A percentile compares a stretch with the other conserved stretches of the same genome.
Evolutionary conservation across 2,888 invertebrate genomes (phyloP).

Genomic region (Ormyrus thymus): DNA sequence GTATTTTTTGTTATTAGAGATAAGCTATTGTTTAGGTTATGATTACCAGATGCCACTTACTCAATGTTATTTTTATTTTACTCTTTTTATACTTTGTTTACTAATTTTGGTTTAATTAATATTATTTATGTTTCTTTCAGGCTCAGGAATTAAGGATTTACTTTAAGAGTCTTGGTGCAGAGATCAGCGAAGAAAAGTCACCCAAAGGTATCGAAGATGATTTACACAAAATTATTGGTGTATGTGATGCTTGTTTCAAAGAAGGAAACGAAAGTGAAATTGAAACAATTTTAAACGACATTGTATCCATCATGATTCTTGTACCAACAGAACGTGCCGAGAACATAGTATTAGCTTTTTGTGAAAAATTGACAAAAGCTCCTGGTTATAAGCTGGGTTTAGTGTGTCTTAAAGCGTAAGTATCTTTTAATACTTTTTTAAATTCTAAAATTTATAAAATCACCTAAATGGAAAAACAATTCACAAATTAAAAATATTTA

Average conservation of each 20-base stretch:
- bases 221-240: slow-evolving; percentile 94
- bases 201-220: slow-evolving; percentile 94
- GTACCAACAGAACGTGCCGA: slow-evolving; percentile 91
- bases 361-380: slow-evolving; percentile 93
- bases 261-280: slow-evolving; percentile 91
- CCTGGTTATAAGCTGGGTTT: slow-evolving; percentile 87
- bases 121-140: slow-evolving; percentile 73
- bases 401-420: slow-evolving; percentile 90
- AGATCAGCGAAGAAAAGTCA: slow-evolving; percentile 93
- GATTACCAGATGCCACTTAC: slow-evolving; percentile 38
- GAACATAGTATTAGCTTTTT: slow-evolving; percentile 91
- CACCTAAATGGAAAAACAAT: slow-evolving; percentile 1
- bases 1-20: not conserved
- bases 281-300: slow-evolving; percentile 95
- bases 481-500: not conserved
- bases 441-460: not conserved
- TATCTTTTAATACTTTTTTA: slow-evolving; percentile 67
- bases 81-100: not conserved
- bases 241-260: slow-evolving; percentile 94
- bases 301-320: slow-evolving; percentile 95
- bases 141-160: slow-evolving; percentile 91
- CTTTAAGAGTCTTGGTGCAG: slow-evolving; percentile 94
- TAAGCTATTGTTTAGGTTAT: slow-evolving; percentile 39
- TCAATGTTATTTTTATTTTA: not conserved
- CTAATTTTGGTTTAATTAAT: too few species aligned